Evolutionary conservation across 2,113 vertebrate genomes (phyloP).

Genomic region (Grammomys dolichurus): DNA sequence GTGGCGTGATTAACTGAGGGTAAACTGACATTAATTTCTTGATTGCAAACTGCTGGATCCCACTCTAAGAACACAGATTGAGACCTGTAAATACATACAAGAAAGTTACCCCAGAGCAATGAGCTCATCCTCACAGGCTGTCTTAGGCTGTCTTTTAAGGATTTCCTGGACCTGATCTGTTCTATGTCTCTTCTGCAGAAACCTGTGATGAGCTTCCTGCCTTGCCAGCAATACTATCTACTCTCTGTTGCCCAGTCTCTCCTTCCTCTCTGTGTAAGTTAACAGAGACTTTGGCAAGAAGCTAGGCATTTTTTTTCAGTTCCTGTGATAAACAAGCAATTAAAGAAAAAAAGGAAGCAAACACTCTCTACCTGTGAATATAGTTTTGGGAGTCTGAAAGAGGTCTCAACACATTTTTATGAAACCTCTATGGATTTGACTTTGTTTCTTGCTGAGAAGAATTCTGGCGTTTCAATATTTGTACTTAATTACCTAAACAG

Average conservation of each 20-base stretch:
- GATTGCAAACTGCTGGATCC: not conserved
- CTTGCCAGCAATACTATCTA: not conserved
- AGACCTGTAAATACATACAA: not conserved
- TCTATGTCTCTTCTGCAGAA: not conserved
- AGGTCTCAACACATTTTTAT: not conserved
- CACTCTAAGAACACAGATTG: too few species aligned
- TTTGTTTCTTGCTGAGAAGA: not conserved
- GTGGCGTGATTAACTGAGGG: not conserved
- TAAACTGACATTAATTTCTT: not conserved
- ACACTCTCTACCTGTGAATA: not conserved
- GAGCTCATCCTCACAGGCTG: not conserved
- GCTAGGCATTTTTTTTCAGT: not conserved
- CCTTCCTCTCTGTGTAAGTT: not conserved
- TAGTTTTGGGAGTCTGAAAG: not conserved
- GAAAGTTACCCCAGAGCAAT: not conserved
- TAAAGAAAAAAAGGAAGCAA: not conserved
- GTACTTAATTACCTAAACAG: slow-evolving; percentile 41
- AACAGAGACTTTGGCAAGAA: not conserved
- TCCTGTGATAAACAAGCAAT: not conserved
- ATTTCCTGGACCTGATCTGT: not conserved
- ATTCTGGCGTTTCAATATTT: slow-evolving; percentile 41
- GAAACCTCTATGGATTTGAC: slow-evolving; percentile 22
- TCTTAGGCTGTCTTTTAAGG: not conserved
- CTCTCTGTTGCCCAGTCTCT: not conserved
- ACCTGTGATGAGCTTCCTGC: not conserved